A percentile compares a stretch with the other conserved stretches of the same genome.
These are phyloP conservation scores for Lasiurus borealis DNA, from an alignment of 2,113 vertebrate genomes.

Conservation along the genomic window DNA sequence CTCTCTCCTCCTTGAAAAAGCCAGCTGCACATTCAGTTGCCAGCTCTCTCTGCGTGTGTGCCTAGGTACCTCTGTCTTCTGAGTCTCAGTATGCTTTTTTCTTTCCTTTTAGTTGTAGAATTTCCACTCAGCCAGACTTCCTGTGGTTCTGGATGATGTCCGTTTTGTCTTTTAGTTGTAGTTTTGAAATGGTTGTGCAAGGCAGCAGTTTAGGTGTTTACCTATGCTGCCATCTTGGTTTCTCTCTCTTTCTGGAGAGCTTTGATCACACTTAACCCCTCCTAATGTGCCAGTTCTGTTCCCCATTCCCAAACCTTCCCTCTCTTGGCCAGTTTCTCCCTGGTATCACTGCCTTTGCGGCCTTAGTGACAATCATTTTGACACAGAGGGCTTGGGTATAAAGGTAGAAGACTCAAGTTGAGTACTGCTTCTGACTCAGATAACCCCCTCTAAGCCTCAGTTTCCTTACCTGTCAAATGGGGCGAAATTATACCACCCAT, in stretches of 20 bases:
- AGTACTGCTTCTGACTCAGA: neutral
- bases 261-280: neutral
- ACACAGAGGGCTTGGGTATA: neutral
- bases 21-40: no score
- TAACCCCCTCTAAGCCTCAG: neutral
- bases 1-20: no score
- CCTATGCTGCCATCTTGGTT: no score
- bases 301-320: neutral
- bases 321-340: neutral
- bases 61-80: no score
- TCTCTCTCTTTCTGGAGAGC: neutral
- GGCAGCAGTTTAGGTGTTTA: no score
- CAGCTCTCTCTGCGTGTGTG: no score
- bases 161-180: no score
- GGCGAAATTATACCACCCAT: neutral
- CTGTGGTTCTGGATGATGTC: no score
- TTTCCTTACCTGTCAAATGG: slow-evolving; percentile 51
- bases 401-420: slow-evolving; percentile 12
- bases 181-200: no score
- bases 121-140: no score
- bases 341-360: neutral
- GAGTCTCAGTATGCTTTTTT: no score
- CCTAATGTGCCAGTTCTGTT: neutral
- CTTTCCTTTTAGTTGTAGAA: no score
- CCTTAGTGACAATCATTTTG: neutral